These are phyloP conservation scores for Parauchenoglanis ngamensis DNA, from an alignment of 2,797 vertebrate genomes.

Conservation along the genomic window DNA sequence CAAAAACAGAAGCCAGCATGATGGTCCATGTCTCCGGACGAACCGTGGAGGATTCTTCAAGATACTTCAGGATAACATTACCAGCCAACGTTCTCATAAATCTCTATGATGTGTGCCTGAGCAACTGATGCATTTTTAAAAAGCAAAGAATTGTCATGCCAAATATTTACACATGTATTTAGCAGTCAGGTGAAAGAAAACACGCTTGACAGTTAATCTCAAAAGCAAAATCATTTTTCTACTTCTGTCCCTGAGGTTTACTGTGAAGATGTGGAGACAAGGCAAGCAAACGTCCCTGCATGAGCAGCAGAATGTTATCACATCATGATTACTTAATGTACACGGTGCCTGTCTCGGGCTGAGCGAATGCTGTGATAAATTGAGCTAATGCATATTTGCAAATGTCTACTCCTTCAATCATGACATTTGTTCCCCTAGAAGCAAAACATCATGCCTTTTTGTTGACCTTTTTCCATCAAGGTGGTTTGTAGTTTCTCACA, in stretches of 20 bases:
- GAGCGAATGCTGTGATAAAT: conserved; percentile 40
- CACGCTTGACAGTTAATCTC: background rate
- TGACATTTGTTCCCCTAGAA: conserved; percentile 36
- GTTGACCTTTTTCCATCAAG: conserved; percentile 20
- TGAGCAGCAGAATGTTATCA: conserved; percentile 41
- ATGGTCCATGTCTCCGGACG: background rate
- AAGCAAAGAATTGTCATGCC: background rate
- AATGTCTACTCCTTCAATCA: conserved; percentile 36
- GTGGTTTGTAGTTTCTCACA: background rate
- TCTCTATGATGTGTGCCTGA: background rate
- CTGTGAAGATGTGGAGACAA: conserved; percentile 14
- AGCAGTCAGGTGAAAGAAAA: background rate
- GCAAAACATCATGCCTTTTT: conserved; percentile 25
- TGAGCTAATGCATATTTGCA: conserved; percentile 49
- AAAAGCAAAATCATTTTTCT: background rate
- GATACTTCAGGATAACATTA: background rate
- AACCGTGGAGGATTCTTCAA: background rate
- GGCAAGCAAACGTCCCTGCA: conserved; percentile 22
- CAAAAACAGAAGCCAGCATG: background rate
- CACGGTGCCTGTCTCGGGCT: conserved; percentile 36
- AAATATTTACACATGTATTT: background rate
- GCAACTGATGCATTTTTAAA: background rate
- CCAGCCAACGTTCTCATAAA: background rate
- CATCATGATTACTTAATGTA: conserved; percentile 45
- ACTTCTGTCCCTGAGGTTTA: conserved; percentile 2